These are phyloP conservation scores for Plemyria rubiginata DNA, from an alignment of 2,888 invertebrate species.

Conservation along the genomic window DNA sequence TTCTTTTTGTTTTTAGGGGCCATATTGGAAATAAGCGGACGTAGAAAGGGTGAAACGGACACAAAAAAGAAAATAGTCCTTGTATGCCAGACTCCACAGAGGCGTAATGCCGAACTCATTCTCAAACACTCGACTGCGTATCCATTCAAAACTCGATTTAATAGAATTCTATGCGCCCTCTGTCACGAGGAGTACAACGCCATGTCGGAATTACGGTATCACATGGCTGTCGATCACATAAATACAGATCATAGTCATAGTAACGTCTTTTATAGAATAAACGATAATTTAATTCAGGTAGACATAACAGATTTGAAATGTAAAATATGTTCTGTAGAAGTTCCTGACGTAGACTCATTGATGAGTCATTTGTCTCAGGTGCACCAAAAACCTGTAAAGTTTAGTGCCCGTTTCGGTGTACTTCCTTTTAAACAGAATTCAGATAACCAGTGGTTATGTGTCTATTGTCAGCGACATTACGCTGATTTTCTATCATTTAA, in stretches of 20 bases:
- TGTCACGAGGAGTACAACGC: conserved; percentile 71
- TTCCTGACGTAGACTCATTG: conserved; percentile 66
- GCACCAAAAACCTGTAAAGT: conserved; percentile 72
- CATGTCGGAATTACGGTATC: conserved; percentile 62
- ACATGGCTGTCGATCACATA: conserved; percentile 67
- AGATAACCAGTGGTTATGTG: conserved; percentile 66
- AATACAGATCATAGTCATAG: conserved; percentile 69
- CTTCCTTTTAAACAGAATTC: conserved; percentile 70
- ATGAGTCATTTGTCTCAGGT: conserved; percentile 70
- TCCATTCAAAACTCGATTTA: conserved; percentile 76
- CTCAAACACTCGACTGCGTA: conserved; percentile 73
- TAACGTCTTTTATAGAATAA: conserved; percentile 75
- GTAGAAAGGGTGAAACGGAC: conserved; percentile 67
- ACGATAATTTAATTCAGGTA: conserved; percentile 74
- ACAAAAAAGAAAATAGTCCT: conserved; percentile 77
- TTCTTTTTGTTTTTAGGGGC: conserved; percentile 82
- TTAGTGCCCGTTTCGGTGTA: conserved; percentile 72
- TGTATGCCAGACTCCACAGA: conserved; percentile 75
- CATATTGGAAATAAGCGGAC: conserved; percentile 75
- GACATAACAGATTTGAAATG: conserved; percentile 76
- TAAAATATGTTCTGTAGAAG: conserved; percentile 64
- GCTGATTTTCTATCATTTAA: conserved; percentile 69
- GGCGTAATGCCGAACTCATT: conserved; percentile 77
- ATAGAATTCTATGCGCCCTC: conserved; percentile 74
- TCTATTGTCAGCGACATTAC: conserved; percentile 67